phyloP scores from a whole-genome alignment of 2,113 vertebrate genomes.

The Bambusicola thoracicus region DNA sequence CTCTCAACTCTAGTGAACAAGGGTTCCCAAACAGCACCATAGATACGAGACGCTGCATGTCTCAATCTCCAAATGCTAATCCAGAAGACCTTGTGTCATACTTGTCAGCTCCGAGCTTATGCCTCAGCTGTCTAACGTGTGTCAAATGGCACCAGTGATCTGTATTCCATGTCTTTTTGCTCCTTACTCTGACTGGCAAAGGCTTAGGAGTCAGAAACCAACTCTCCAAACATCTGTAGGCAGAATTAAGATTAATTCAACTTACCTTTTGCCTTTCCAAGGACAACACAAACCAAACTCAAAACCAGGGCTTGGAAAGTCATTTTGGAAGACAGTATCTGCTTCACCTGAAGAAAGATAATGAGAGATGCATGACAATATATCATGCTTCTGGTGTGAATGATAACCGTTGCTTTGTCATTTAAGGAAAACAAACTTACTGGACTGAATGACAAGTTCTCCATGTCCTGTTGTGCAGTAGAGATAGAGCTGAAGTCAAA shows the following conservation, averaged over 20 bases:
- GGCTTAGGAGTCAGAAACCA: neutral
- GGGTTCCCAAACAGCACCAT: no score
- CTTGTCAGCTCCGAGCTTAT: neutral
- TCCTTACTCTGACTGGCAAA: neutral
- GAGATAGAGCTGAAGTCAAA: rapidly evolving
- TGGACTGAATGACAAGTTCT: rapidly evolving
- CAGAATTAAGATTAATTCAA: neutral
- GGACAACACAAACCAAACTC: neutral
- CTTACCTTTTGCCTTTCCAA: slow-evolving; percentile 39
- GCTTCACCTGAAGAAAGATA: neutral
- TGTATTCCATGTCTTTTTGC: neutral
- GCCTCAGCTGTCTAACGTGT: rapidly evolving
- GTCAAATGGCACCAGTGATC: neutral
- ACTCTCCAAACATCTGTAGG: neutral
- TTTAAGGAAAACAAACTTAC: neutral
- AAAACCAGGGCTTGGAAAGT: neutral
- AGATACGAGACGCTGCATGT: neutral
- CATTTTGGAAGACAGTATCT: slow-evolving; percentile 6
- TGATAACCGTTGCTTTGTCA: neutral
- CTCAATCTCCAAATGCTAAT: neutral
- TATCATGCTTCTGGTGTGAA: neutral
- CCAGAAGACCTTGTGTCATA: neutral
- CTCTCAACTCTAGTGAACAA: neutral
- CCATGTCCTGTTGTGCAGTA: neutral
- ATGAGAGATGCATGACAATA: neutral